phyloP scores from a whole-genome alignment of 2,888 invertebrate genomes.

The Andrena fulva region DNA sequence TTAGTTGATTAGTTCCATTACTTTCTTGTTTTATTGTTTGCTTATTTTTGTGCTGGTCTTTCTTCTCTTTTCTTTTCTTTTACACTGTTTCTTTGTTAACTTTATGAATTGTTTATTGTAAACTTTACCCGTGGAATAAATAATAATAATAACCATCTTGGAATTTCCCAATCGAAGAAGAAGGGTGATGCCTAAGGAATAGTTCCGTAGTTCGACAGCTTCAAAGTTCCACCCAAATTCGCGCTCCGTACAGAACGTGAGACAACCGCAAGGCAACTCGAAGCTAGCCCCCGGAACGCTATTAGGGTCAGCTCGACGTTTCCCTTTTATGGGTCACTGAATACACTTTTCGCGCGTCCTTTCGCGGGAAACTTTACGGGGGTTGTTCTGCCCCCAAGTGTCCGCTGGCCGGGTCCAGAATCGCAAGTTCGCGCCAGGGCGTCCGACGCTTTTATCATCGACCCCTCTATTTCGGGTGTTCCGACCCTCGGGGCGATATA shows the following conservation, averaged over 20 bases:
- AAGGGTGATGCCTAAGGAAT: no score
- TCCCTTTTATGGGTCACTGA: background rate
- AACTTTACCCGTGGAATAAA: no score
- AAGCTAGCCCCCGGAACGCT: background rate
- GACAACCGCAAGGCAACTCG: background rate
- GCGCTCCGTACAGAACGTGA: background rate
- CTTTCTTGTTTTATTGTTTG: no score
- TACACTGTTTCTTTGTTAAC: no score
- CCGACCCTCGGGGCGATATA: constrained; percentile 34
- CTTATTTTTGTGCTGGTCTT: no score
- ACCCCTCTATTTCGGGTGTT: constrained; percentile 18
- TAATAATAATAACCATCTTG: no score
- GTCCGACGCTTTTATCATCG: constrained; percentile 51
- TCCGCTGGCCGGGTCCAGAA: background rate
- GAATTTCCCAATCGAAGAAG: no score
- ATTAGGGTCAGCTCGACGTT: constrained; percentile 16
- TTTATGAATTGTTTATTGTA: no score
- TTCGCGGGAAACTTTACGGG: background rate
- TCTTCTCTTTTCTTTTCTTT: no score
- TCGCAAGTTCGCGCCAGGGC: background rate
- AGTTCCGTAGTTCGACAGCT: no score
- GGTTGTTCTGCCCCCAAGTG: background rate
- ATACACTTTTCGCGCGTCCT: constrained; percentile 18
- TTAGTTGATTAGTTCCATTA: no score
- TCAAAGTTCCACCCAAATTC: no score